A percentile compares a stretch with the other conserved stretches of the same genome.
Conservation (phyloP, 2,888 invertebrate genomes). For the Tenthredo mesomela region DNA sequence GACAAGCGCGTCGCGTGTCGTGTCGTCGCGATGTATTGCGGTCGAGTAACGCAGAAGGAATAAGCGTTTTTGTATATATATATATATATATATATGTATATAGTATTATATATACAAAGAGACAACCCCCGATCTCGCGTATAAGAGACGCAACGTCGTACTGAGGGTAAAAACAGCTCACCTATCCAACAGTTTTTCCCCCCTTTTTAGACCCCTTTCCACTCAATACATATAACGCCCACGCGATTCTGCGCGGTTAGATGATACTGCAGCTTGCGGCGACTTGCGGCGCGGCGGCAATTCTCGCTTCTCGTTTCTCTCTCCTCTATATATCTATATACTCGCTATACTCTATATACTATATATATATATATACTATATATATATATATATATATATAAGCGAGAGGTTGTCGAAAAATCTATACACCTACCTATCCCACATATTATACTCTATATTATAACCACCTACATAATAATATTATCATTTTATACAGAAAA, state of each 20-base stretch:
- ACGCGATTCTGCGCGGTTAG: slow-evolving; percentile 50
- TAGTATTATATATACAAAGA: background rate
- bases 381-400: no score
- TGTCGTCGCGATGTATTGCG: background rate
- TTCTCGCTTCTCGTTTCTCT: background rate
- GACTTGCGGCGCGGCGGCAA: background rate
- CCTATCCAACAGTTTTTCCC: slow-evolving; percentile 18
- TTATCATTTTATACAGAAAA: no score
- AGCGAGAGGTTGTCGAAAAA: slow-evolving; percentile 42
- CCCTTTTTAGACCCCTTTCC: background rate
- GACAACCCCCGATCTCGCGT: slow-evolving; percentile 43
- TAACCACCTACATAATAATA: background rate
- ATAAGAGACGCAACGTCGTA: slow-evolving; percentile 44
- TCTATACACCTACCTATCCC: slow-evolving; percentile 26
- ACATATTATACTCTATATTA: background rate
- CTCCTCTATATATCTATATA: background rate
- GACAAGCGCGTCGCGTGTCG: background rate
- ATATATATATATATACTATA: background rate
- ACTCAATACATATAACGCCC: slow-evolving; percentile 32
- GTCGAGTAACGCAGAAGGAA: background rate
- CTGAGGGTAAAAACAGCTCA: slow-evolving; percentile 50
- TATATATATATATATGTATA: background rate
- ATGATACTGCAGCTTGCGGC: background rate
- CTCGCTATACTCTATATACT: background rate
- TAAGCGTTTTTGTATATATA: background rate